Evolutionary conservation across 2,113 vertebrate genomes (phyloP).

Genomic region (Otis tarda): DNA sequence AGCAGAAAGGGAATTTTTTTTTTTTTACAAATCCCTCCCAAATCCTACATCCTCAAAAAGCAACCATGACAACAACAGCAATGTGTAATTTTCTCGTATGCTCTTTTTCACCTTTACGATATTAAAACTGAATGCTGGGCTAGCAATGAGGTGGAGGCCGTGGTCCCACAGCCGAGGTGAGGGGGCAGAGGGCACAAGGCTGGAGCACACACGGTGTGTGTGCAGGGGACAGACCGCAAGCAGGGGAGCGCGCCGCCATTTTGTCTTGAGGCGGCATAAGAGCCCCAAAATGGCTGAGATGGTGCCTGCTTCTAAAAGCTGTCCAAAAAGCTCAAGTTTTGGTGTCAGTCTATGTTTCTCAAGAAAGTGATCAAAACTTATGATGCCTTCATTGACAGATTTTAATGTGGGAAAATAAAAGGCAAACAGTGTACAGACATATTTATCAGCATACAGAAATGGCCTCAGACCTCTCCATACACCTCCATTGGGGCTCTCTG

Average conservation of each 20-base stretch:
- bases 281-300: background rate
- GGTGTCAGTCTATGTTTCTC: background rate
- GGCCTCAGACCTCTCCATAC: fast-evolving
- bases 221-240: too few relatives aligned
- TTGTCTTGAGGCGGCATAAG: fast-evolving
- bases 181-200: fast-evolving
- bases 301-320: background rate
- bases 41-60: background rate
- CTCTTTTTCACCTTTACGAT: background rate
- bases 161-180: background rate
- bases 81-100: background rate
- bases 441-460: background rate
- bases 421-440: fast-evolving
- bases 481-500: fast-evolving
- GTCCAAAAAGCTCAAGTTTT: background rate
- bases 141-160: background rate
- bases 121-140: background rate
- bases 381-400: background rate
- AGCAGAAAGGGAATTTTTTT: background rate
- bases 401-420: background rate
- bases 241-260: fast-evolving
- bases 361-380: background rate
- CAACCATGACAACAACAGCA: background rate
- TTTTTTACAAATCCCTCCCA: background rate
- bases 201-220: fast-evolving